phyloP scores from a whole-genome alignment of 1,140 invertebrate genomes.

The Riptortus pedestris region DNA sequence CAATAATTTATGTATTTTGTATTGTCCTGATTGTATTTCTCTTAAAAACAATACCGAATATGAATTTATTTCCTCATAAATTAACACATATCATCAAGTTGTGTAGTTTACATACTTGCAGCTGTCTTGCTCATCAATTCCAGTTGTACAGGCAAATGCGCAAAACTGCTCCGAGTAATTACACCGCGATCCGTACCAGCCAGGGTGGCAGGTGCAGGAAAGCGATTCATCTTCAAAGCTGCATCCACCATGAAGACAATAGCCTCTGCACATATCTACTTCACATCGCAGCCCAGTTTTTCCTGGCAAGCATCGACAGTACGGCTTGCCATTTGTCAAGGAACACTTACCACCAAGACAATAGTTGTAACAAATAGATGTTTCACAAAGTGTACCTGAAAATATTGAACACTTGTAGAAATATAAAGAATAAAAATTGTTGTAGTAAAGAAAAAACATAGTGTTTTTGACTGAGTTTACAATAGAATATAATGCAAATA shows the following conservation, averaged over 20 bases:
- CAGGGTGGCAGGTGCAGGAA: not conserved
- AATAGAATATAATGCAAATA: not conserved
- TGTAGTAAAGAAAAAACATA: not conserved
- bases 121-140: not conserved
- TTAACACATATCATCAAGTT: not conserved
- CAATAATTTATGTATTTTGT: not conserved
- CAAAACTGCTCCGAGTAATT: not conserved
- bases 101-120: not conserved
- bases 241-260: not conserved
- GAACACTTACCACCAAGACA: not conserved
- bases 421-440: not conserved
- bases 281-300: slow-evolving; percentile 1
- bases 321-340: not conserved
- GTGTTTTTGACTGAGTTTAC: not conserved
- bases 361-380: slow-evolving; percentile 9
- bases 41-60: not conserved
- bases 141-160: not conserved
- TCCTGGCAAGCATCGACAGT: not conserved
- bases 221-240: not conserved
- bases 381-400: not conserved
- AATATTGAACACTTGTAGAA: not conserved
- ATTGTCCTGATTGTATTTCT: not conserved
- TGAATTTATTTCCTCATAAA: not conserved
- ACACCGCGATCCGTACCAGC: not conserved
- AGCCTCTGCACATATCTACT: not conserved